Evolutionary conservation across 30 jellyfish, hydroid and myxozoan genomes (phyloP), one percentile per base, ranked within the genome.

Genomic region (Phacellophora camtschatica): DNA sequence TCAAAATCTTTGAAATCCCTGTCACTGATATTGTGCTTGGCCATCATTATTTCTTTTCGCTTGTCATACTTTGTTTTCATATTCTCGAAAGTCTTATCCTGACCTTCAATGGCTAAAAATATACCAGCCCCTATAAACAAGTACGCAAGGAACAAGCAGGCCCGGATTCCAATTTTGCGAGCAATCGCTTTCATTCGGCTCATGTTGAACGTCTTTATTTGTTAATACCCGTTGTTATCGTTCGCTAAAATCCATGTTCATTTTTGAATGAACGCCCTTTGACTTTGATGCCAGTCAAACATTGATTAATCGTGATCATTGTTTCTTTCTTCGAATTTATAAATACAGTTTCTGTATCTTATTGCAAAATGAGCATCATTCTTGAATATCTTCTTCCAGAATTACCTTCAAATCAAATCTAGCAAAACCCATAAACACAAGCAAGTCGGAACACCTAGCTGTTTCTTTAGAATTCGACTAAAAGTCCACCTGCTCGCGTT

Each of bases 71-170:
- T 74, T 51, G 22, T 43, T n/a, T 23, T 43, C 2, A n/a, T 23
- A 0, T 39, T 51, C 3, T 18, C 48, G 23, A n/a, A 55, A 24
- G 31, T 30, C 10, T 74, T 77, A 11, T 58, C 88, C 56, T 75
- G 70, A 12, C 46, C 39, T 59, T 89, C 97, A 66, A 89, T 71
- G 36, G 83, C 95, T 24, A 89, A 78, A 55, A 89, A 89, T 11
- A 89, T 71, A 6, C 97, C 97, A 15, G 97, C 97, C 4, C 97
- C 97, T 16, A 83, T 29, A 75, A 89, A 89, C 19, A 89, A 77
- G 51, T 89, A 89, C 27, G 54, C 93, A 27, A 89, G 92, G 59
- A 89, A 89, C 20, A 89, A 73, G 16, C 72, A 46, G n/a, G 95
- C 86, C 55, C 97, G 76, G 7, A 83, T 82, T 18, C 90, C 87